Base-by-base conservation (phyloP, 2,113 vertebrate species). In the Mustela nigripes region DNA sequence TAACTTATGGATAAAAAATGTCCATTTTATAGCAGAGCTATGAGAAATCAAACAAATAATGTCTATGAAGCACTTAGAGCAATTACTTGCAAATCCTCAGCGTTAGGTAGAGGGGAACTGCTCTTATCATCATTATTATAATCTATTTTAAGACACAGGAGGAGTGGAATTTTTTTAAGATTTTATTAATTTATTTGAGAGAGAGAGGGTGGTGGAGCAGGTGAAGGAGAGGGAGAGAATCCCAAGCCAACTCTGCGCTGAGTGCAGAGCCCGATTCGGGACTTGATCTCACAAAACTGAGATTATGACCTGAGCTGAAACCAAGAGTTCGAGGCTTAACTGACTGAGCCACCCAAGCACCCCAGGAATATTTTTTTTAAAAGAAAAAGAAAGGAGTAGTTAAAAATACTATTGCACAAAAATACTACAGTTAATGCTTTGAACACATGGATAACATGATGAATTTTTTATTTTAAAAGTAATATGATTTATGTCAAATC, bases 331-430 rank as follows among this genome's bases (percentile, higher is more conserved):
- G 15, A 69, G 16, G 33, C 33, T 19, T 36, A 69, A 36, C 67
- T n/a, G 33, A 67, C 65, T 69, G 33, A 19, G 16, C 65, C 33
- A n/a, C 16, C 33, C 33, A 69, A 19, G 33, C 67, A 69, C 18
- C 18, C 67, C 67, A 21, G 28, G 36, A 74, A 42, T 69, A 50
- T 60, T 88, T 73, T 84, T 86, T 86, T 42, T 4, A 39, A 31
- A 60, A 45, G 71, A 74, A 11, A 22, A 84, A n/a, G 39, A 50
- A 60, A 31, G 10, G 33, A 76, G 7, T 11, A 42, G 53, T 67
- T 89, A 82, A 87, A 96, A 74, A 39, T 94, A 87, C 4, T 28
- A 94, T n/a, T 69, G 10, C 11, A 56, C 85, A 93, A 56, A 78
- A 50, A 69, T 22, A 50, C 18, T 83, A 21, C 11, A 95, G 16